Evolutionary conservation across 2,888 invertebrate species (phyloP), one percentile per base, ranked within the genome.

Genomic region (Ormyrus thymus): DNA sequence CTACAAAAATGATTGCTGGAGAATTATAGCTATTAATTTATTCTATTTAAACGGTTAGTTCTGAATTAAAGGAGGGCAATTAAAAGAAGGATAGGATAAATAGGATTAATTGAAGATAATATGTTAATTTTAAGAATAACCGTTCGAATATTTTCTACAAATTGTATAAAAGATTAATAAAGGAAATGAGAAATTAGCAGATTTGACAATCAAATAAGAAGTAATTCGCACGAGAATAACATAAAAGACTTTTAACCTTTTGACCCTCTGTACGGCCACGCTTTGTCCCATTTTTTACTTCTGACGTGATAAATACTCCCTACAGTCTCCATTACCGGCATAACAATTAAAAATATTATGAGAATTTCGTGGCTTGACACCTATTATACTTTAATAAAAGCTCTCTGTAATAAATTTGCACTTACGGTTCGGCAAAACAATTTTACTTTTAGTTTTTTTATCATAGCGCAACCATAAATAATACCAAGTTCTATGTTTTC

Each of bases 271-370:
- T 11, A 9, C 45, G 7, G 11, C 7, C 9, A 7, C 3, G 6
- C 65, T 65, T 64, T 66, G 11, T 66, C 6, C 10, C 65, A 58
- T 56, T 53, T 58, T 74, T 74, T 66, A 71, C 43, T 29, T 61
- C n/a, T 51, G n/a, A 58, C 48, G 59, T 50, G 71, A 72, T 72
- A 72, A 61, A 72, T 72, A 68, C 58, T 58, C 51, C 53, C 53
- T 11, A 45, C 53, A 45, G 62, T 72, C 51, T 72, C 51, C 51
- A 72, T 72, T 72, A 53, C 61, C 62, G 13, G 59, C 5, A 15
- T 53, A 62, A 61, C 53, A 72, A 72, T 72, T 72, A 72, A 72
- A 72, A 62, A 51, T 61, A 70, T 68, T 61, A 72, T 45, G 61
- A 72, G 71, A 62, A 61, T 72, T 72, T 72, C 46, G 61, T 13